phyloP scores from a whole-genome alignment of 2,888 invertebrate genomes.

The Tetragnatha montana region DNA sequence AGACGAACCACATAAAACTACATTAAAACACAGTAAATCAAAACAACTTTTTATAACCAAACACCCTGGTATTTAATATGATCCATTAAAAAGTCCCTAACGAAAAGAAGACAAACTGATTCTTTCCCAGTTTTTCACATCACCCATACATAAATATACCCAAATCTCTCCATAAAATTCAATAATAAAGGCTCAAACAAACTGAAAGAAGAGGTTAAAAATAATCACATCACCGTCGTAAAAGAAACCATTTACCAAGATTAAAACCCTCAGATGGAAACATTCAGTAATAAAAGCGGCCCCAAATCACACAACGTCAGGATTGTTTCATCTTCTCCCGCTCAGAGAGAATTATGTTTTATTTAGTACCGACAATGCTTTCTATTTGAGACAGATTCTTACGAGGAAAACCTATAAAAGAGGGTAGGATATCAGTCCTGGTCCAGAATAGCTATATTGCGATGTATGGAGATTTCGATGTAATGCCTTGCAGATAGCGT shows the following conservation, averaged over 20 bases:
- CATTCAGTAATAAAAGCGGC: not conserved
- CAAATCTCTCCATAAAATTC: not conserved
- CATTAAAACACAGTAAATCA: no score
- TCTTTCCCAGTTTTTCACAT: no score
- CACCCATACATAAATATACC: not conserved
- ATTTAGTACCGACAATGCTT: not conserved
- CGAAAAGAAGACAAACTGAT: no score
- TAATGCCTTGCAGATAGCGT: not conserved
- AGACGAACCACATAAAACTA: no score
- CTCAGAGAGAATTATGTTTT: conserved; percentile 2
- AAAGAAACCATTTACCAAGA: not conserved
- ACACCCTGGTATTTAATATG: no score
- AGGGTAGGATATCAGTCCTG: not conserved
- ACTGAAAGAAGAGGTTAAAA: not conserved
- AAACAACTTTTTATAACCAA: no score
- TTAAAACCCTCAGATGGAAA: not conserved
- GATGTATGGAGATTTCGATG: not conserved
- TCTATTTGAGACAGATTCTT: conserved; percentile 11
- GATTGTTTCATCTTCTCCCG: conserved; percentile 1
- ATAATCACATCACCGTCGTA: not conserved
- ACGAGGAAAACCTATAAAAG: not conserved
- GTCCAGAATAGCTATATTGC: no score
- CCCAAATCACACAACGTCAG: not conserved
- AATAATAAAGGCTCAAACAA: not conserved
- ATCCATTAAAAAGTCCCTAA: no score